Evolutionary conservation across 1,140 invertebrate species (phyloP), one percentile per base, ranked within the genome.

Genomic region (Dreissena polymorpha): DNA sequence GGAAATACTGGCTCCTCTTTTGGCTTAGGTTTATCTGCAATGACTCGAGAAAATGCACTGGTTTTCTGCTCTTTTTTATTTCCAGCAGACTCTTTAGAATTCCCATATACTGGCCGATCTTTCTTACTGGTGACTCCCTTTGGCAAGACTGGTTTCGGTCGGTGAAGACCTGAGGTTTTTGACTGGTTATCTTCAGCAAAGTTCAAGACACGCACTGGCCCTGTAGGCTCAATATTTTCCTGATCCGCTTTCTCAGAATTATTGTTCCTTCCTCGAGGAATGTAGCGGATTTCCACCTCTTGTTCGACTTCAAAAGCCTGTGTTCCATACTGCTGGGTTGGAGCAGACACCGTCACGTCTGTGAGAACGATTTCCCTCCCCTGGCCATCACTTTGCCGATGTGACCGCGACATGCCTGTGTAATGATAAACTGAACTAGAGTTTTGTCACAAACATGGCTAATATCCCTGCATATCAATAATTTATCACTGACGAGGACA

Each of bases 1-100:
- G 75, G 75, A 50, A 79, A 57, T 60, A 49, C 14, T 67, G 67
- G 67, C 23, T 85, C 75, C 23, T 79, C 71, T 63, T 57, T 50
- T 21, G 8, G 25, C 12, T 55, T 13, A 29, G 60, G 69, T 68
- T 85, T 85, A 50, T 57, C 69, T 79, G 67, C 72, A n/a, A 67
- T 27, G 55, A 79, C 63, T 70, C 76, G 65, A 51, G 75, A 63
- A 73, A 84, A 84, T 73, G 83, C 83, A 83, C 81, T 83, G 21
- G 75, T 72, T 23, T 65, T 75, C 23, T 75, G 49, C n/a, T 83
- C 72, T 18, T 77, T 77, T 75, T 29, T 39, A 27, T 50, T 67
- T 53, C n/a, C 65, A 39, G 16, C 53, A 51, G 81, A 60, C 71
- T 83, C 81, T 49, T 76, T 76, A 63, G 81, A 83, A 50, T 65